phyloP scores from a whole-genome alignment of 2,797 vertebrate species.

The Numenius phaeopus region DNA sequence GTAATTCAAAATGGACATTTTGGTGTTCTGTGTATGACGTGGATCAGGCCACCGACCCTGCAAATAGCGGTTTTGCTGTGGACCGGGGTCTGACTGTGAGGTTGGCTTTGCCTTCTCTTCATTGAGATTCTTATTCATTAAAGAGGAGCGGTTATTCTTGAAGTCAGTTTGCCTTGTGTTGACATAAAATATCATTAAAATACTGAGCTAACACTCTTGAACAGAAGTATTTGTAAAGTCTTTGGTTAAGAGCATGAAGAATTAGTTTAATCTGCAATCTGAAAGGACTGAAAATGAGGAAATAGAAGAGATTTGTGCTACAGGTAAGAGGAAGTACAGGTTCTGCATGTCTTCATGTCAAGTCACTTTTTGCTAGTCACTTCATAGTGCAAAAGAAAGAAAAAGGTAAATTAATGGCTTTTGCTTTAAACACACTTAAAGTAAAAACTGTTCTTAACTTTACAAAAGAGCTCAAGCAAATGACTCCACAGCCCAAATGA shows the following conservation, averaged over 20 bases:
- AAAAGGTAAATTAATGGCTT: not conserved
- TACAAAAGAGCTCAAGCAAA: not conserved
- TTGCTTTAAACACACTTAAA: not conserved
- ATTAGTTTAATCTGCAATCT: not conserved
- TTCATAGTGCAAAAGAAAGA: not conserved
- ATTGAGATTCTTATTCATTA: not conserved
- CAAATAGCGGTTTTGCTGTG: accelerated
- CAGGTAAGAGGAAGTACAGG: conserved; percentile 5
- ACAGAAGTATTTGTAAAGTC: not conserved
- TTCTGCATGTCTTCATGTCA: not conserved
- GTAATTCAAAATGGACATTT: not conserved
- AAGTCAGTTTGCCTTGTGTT: not conserved
- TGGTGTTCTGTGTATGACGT: accelerated
- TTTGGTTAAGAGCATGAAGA: not conserved
- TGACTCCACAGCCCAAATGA: not conserved
- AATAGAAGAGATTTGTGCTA: not conserved
- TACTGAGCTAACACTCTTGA: not conserved
- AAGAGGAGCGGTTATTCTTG: not conserved
- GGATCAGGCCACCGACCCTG: not conserved
- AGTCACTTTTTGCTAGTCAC: not conserved
- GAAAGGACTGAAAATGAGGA: conserved; percentile 1
- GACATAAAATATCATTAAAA: not conserved
- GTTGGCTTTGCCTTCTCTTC: not conserved
- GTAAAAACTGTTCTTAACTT: not conserved
- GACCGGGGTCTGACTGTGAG: not conserved